Evolutionary conservation across 2,888 invertebrate species (phyloP).

Genomic region (Ischnura elegans): DNA sequence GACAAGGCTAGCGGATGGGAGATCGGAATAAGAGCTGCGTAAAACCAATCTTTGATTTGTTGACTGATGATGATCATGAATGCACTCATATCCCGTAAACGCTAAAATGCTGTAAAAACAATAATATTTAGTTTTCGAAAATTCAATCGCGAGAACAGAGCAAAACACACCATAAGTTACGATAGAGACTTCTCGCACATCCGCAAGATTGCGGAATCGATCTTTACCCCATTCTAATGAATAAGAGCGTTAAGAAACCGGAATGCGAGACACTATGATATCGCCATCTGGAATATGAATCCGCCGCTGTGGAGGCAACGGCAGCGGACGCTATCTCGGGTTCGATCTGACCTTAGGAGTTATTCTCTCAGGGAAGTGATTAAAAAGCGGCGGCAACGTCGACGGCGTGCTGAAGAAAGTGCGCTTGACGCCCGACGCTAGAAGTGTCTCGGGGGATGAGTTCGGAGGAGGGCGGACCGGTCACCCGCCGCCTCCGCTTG

Average conservation of each 20-base stretch:
- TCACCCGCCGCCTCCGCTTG: neutral
- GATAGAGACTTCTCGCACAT: too few relatives aligned
- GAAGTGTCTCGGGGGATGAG: neutral
- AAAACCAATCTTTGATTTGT: too few relatives aligned
- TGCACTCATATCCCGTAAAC: too few relatives aligned
- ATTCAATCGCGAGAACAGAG: too few relatives aligned
- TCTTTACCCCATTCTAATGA: neutral
- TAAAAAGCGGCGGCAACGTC: constrained; percentile 8
- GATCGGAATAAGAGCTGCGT: too few relatives aligned
- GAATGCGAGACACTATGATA: neutral
- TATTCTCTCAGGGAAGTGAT: constrained; percentile 55
- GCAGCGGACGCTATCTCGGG: neutral
- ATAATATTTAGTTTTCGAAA: too few relatives aligned
- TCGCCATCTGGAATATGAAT: neutral
- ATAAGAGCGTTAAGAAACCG: constrained; percentile 14
- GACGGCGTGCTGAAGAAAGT: constrained; percentile 16
- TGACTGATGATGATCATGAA: too few relatives aligned
- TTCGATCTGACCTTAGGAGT: constrained; percentile 25
- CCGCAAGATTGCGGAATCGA: neutral
- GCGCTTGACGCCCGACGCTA: neutral
- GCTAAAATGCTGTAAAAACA: too few relatives aligned
- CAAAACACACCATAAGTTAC: too few relatives aligned
- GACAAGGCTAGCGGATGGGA: too few relatives aligned
- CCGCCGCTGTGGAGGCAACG: neutral
- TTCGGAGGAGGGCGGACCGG: neutral